Base-by-base conservation (phyloP, 37 sponge, comb jelly and placozoan genomes). In the Geodia barretti region DNA sequence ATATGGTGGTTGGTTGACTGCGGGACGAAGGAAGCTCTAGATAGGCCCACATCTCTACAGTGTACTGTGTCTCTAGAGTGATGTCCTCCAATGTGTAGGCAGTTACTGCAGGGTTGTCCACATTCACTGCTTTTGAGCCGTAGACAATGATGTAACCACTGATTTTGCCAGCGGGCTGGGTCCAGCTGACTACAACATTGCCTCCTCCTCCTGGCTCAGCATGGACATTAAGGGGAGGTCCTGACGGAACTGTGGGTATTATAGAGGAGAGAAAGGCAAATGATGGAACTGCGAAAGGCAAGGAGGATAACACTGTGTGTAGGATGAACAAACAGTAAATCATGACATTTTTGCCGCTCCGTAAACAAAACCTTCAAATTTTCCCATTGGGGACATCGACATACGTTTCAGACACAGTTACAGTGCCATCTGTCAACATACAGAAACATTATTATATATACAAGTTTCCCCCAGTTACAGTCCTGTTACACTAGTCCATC, bases 101-200 rank as follows among this genome's bases (percentile, higher is more conserved):
- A 26, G 29, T 54, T 20, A 61, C 71, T 31, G 24, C 70, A 24
- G 87, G 24, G 17, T 36, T 17, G 8, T 58, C 36, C 24, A 66
- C 37, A 23, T 33, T 69, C 33, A 80, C 43, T 19, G 79, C n/a
- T 7, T 33, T 26, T n/a, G n/a, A n/a, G n/a, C n/a, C n/a, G 34
- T 81, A 81, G 36, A 59, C 28, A 3, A 87, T 32, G 25, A 38
- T 39, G 43, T 87, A 87, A 8, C 81, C 76, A 0, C 58, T 26
- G 37, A 36, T 62, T n/a, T 5, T 32, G 39, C 26, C 29, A 19
- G 64, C 23, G 21, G 75, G 76, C 4, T 70, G 77, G 5, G 59
- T 65, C 87, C 87, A 87, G 21, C 37, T 62, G 23, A 87, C 76
- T 20, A 29, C 34, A 4, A 80, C 82, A 20, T 20, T 39, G 39